Conservation (phyloP, 2,797 vertebrate genomes). For the Harpagifer antarcticus region DNA sequence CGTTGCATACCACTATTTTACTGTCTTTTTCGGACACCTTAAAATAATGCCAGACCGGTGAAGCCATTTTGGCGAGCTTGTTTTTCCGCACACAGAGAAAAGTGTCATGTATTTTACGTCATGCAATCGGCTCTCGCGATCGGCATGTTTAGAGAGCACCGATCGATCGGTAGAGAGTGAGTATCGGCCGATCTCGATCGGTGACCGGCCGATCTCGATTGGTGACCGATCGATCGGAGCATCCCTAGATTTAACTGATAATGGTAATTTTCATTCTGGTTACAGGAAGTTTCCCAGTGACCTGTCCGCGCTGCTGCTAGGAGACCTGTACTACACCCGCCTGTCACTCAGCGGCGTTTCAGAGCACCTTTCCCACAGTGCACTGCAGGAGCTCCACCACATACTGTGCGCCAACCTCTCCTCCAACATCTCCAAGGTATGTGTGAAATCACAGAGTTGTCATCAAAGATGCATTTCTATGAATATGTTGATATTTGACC, state of each 20-base stretch:
- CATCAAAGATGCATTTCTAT: not conserved
- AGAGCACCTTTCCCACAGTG: conserved; percentile 87
- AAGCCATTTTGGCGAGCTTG: too few species aligned
- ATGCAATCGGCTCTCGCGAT: too few species aligned
- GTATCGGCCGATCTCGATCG: too few species aligned
- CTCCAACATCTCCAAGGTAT: conserved; percentile 91
- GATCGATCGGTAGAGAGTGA: too few species aligned
- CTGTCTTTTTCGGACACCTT: too few species aligned
- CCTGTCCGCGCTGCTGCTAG: conserved; percentile 89
- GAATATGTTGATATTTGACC: not conserved
- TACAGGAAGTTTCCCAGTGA: conserved; percentile 89
- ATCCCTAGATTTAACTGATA: not conserved
- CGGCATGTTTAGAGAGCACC: too few species aligned
- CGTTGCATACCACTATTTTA: too few species aligned
- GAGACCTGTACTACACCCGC: conserved; percentile 94
- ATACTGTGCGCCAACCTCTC: conserved; percentile 92
- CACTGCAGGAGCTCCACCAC: conserved; percentile 87
- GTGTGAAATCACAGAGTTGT: not conserved
- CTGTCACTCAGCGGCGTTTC: conserved; percentile 90
- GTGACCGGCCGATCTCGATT: too few species aligned
- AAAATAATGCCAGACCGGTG: too few species aligned
- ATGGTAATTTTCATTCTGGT: accelerated
- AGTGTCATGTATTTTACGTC: too few species aligned
- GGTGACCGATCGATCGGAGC: too few species aligned
- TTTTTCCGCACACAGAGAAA: too few species aligned